Conservation (phyloP, 2,797 vertebrate species). For the Phrynocephalus forsythii region DNA sequence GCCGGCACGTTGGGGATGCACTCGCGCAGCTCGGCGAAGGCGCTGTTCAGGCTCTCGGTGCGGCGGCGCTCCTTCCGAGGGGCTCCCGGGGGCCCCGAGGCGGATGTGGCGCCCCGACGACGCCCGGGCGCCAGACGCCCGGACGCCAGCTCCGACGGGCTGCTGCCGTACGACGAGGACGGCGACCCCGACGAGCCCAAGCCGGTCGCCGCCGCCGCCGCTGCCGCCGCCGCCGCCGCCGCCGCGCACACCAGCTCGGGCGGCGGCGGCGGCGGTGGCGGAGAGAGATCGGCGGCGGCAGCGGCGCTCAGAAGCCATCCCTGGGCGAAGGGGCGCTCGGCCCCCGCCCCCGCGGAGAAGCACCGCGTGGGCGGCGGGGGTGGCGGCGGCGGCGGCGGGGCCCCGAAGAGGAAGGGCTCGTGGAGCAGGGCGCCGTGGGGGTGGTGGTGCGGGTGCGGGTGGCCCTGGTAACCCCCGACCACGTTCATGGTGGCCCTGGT, state of each 20-base stretch:
- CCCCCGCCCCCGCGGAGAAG: not conserved
- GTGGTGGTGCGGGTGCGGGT: constrained; percentile 85
- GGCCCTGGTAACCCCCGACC: constrained; percentile 91
- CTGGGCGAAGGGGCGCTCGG: constrained; percentile 75
- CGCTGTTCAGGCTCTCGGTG: constrained; percentile 94
- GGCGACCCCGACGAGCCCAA: constrained; percentile 5
- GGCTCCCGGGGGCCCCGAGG: constrained; percentile 79
- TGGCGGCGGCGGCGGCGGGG: constrained; percentile 77
- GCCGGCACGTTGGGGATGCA: constrained; percentile 92
- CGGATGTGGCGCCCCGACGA: constrained; percentile 80
- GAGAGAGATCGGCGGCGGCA: constrained; percentile 72
- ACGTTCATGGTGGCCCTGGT: constrained; percentile 86
- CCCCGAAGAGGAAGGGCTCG: constrained; percentile 90
- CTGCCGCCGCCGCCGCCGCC: constrained; percentile 64
- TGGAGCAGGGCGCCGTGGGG: constrained; percentile 80
- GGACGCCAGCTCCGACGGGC: constrained; percentile 66
- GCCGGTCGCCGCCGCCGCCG: constrained; percentile 60
- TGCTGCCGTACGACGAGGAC: constrained; percentile 63
- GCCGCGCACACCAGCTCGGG: constrained; percentile 31
- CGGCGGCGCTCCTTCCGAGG: constrained; percentile 92
- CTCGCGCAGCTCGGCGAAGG: constrained; percentile 89
- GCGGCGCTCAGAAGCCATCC: constrained; percentile 71
- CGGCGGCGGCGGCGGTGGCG: constrained; percentile 82
- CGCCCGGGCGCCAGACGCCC: constrained; percentile 71
- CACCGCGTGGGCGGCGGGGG: constrained; percentile 77